Base-by-base conservation (phyloP, 2,888 invertebrate species). In the Drosophila incognita region DNA sequence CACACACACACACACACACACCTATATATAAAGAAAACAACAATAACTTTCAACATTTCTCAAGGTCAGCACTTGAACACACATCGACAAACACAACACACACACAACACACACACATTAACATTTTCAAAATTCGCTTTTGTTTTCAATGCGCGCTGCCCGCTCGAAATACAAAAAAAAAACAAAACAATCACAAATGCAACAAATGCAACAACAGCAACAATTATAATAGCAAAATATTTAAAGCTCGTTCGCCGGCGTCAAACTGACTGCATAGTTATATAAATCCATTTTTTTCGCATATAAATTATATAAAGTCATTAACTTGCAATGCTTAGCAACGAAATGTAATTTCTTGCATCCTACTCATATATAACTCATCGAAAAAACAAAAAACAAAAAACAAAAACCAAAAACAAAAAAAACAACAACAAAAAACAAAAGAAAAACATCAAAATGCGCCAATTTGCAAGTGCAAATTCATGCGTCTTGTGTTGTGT, bases 341-440 rank as follows among this genome's bases (percentile, higher is more conserved):
- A 46, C 73, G 86, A 86, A 86, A 86, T 86, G 27, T 42, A 86
- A 86, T 86, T 86, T 86, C 86, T 89, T 89, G 88, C 71, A 72
- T 66, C 61, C 78, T 79, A 81, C 69, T 76, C 79, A 69, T 68
- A 69, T 60, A 52, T 63, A 68, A 67, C 35, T 24, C 27, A 56
- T 27, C 18, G 24, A 8, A 27, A 51, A 48, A 56, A 53, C 33
- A 24, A 24, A 27, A 27, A 27, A 27, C 27, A 15, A 27, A 51
- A 48, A 59, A 48, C 33, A 59, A 36, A 36, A 40, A 33, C 10
- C 18, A 27, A 65, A 48, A 40, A 27, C 27, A 27, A 24, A 21
- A 6, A 0, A 11, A 13, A 13, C 6, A 21, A 7, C 0, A 11
- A 54, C 40, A 54, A 53, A 21, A 52, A 51, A 58, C 33, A 40